Conservation (phyloP, 2,888 invertebrate species). For the Noctua janthina region DNA sequence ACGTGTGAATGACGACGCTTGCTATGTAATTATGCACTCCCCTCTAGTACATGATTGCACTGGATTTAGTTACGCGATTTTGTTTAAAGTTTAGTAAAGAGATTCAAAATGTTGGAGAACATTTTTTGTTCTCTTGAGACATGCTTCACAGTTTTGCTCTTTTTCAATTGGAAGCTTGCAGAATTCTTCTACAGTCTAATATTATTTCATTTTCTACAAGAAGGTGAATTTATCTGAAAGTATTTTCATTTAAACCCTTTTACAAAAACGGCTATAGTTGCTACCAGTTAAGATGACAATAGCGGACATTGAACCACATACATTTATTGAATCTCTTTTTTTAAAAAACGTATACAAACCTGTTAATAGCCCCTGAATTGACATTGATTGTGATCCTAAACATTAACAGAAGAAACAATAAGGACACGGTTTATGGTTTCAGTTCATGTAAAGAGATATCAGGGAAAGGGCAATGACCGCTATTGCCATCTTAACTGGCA, state of each 20-base stretch:
- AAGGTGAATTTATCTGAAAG: slow-evolving; percentile 12
- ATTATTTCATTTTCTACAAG: slow-evolving; percentile 25
- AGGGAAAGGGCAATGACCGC: too few relatives aligned
- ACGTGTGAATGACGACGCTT: slow-evolving; percentile 67
- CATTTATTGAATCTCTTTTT: too few relatives aligned
- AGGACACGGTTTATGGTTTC: too few relatives aligned
- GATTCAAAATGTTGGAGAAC: slow-evolving; percentile 28
- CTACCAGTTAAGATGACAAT: too few relatives aligned
- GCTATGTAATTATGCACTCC: slow-evolving; percentile 65
- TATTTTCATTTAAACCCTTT: slow-evolving; percentile 9
- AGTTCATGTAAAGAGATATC: too few relatives aligned
- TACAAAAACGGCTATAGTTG: neutral
- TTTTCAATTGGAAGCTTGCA: slow-evolving; percentile 22
- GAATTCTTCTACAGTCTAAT: slow-evolving; percentile 9
- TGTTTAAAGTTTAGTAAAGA: slow-evolving; percentile 49
- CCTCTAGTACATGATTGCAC: slow-evolving; percentile 60
- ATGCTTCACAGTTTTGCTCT: slow-evolving; percentile 26
- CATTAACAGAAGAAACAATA: too few relatives aligned
- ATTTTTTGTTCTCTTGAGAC: slow-evolving; percentile 43
- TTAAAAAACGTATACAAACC: too few relatives aligned
- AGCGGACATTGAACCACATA: too few relatives aligned
- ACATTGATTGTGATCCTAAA: too few relatives aligned
- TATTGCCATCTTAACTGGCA: too few relatives aligned
- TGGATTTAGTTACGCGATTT: slow-evolving; percentile 55
- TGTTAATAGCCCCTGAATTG: too few relatives aligned